phyloP scores from a whole-genome alignment of 2,113 vertebrate species.

The Malurus cyaneus region DNA sequence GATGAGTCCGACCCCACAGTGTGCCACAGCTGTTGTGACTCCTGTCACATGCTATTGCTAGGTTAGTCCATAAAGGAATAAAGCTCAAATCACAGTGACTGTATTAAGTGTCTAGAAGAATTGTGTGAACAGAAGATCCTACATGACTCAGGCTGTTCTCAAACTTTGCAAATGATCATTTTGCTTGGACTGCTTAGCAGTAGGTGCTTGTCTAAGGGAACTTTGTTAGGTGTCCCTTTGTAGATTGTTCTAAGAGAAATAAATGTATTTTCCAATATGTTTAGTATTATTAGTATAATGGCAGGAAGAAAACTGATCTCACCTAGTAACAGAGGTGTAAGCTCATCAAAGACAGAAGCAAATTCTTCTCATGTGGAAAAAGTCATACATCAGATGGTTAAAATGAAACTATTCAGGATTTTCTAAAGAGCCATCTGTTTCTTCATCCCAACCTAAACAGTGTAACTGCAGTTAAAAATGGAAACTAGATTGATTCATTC shows the following conservation, averaged over 20 bases:
- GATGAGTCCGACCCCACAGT: background rate
- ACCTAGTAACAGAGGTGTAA: background rate
- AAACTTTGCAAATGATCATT: background rate
- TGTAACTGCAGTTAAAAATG: conserved; percentile 12
- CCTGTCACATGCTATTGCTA: background rate
- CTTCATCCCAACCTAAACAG: background rate
- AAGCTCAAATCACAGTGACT: background rate
- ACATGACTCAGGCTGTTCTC: background rate
- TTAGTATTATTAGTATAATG: background rate
- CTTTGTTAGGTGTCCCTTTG: background rate
- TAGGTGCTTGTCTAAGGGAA: background rate
- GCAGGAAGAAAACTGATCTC: background rate
- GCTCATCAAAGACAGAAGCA: background rate
- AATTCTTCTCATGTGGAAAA: background rate
- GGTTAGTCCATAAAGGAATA: background rate
- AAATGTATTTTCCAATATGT: background rate
- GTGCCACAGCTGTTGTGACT: background rate
- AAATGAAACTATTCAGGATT: background rate
- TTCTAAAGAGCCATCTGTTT: background rate
- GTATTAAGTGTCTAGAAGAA: background rate
- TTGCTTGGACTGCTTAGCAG: background rate
- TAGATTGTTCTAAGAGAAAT: background rate
- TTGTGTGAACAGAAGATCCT: background rate
- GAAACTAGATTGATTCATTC: background rate
- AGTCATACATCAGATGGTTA: background rate